Evolutionary conservation across 2,888 invertebrate genomes (phyloP).

Genomic region (Pterostichus madidus): DNA sequence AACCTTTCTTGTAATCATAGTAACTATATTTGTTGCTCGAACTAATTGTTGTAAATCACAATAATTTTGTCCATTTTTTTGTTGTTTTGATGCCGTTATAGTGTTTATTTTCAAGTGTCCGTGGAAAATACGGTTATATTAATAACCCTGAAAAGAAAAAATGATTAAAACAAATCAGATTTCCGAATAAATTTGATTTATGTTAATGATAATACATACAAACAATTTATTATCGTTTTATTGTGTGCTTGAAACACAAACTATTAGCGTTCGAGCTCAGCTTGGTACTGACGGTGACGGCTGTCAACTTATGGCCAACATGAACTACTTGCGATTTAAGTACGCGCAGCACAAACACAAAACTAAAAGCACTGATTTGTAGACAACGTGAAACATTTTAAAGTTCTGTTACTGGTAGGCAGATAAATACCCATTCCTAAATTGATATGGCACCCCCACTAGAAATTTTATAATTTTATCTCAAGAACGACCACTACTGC

Average conservation of each 20-base stretch:
- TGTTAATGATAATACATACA: constrained; percentile 18
- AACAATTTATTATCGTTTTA: neutral
- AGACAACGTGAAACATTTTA: constrained; percentile 27
- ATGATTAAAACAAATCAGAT: neutral
- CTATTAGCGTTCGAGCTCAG: neutral
- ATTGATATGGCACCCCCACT: constrained; percentile 61
- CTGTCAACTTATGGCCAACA: constrained; percentile 15
- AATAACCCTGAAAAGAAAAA: constrained; percentile 30
- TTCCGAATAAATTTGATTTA: neutral
- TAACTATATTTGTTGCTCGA: constrained; percentile 10
- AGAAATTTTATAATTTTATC: constrained; percentile 62
- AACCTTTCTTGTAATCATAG: constrained; percentile 28
- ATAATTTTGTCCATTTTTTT: constrained; percentile 23
- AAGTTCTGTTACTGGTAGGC: neutral
- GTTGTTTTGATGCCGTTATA: constrained; percentile 11
- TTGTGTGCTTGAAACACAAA: constrained; percentile 31
- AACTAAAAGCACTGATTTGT: constrained; percentile 24
- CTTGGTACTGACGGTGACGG: neutral
- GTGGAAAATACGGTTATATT: neutral
- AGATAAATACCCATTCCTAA: constrained; percentile 35
- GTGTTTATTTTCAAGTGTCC: neutral
- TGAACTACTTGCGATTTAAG: constrained; percentile 15
- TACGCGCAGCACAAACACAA: constrained; percentile 32
- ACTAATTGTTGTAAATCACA: neutral
- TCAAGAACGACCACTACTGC: constrained; percentile 61